These are phyloP conservation scores for Sinocyclocheilus maitianheensis DNA, from an alignment of 2,113 vertebrate species.

Conservation along the genomic window DNA sequence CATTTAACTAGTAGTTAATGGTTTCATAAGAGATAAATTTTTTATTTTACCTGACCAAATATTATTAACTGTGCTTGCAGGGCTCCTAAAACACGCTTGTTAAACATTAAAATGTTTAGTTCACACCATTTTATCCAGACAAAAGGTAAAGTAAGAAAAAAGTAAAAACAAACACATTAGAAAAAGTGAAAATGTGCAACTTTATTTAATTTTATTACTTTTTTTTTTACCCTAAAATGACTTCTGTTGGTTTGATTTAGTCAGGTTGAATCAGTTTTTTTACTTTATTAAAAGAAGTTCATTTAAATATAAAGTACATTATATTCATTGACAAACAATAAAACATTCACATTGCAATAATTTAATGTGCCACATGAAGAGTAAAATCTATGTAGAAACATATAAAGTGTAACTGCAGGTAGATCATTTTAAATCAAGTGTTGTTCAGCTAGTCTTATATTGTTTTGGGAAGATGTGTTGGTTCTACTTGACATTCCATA, in stretches of 20 bases:
- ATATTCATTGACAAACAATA: background rate
- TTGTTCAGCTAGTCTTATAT: slow-evolving; percentile 57
- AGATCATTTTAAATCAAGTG: slow-evolving; percentile 12
- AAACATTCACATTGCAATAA: background rate
- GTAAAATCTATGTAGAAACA: background rate
- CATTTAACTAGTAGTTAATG: background rate
- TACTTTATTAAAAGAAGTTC: background rate
- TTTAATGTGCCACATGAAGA: background rate
- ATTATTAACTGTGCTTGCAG: background rate
- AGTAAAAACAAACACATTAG: background rate
- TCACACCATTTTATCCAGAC: background rate
- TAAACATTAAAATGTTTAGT: background rate
- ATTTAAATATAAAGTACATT: background rate
- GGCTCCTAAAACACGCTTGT: background rate
- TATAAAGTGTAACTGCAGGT: background rate
- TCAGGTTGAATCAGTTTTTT: background rate
- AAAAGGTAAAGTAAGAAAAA: background rate
- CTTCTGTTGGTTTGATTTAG: background rate
- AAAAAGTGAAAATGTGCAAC: background rate
- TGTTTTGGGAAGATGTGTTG: slow-evolving; percentile 53
- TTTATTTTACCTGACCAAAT: background rate
- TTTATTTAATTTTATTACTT: background rate
- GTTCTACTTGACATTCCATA: slow-evolving; percentile 67
- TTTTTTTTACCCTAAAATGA: background rate
- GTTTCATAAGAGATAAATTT: background rate